Conservation (phyloP, 2,888 invertebrate species). For the Drosophila leonis region DNA sequence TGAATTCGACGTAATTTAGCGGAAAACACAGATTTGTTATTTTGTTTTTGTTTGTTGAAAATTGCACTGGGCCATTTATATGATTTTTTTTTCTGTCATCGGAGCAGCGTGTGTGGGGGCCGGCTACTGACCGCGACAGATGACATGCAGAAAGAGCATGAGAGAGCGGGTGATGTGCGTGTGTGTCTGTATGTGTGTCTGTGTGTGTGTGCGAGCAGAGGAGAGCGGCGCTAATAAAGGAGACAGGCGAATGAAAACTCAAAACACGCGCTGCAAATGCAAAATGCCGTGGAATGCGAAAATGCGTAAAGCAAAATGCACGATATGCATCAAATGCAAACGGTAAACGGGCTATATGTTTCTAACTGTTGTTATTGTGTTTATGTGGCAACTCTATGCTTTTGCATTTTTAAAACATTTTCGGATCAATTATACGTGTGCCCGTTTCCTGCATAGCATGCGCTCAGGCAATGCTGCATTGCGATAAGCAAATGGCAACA, state of each 20-base stretch:
- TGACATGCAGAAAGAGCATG: slow-evolving; percentile 73
- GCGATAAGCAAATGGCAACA: slow-evolving; percentile 36
- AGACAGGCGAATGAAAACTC: slow-evolving; percentile 46
- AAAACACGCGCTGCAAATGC: slow-evolving; percentile 53
- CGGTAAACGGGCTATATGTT: slow-evolving; percentile 29
- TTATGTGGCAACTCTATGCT: slow-evolving; percentile 39
- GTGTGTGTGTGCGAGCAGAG: slow-evolving; percentile 12
- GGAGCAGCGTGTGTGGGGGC: slow-evolving; percentile 29
- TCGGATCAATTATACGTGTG: slow-evolving; percentile 39
- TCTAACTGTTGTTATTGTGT: slow-evolving; percentile 29
- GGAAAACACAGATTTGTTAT: slow-evolving; percentile 39
- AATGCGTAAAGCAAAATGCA: slow-evolving; percentile 57
- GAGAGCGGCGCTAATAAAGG: slow-evolving; percentile 22
- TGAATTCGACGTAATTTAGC: slow-evolving; percentile 34
- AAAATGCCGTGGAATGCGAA: slow-evolving; percentile 52
- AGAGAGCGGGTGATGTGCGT: slow-evolving; percentile 40
- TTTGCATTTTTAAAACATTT: slow-evolving; percentile 36
- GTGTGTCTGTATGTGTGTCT: slow-evolving; percentile 2
- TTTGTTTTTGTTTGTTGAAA: slow-evolving; percentile 16
- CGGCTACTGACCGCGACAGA: slow-evolving; percentile 75
- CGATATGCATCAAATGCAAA: slow-evolving; percentile 43
- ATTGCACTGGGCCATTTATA: slow-evolving; percentile 32
- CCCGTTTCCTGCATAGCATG: slow-evolving; percentile 24
- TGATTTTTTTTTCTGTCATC: slow-evolving; percentile 21
- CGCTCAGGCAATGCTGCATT: slow-evolving; percentile 34